Base-by-base conservation (phyloP, 2,113 vertebrate genomes). In the Apodemus sylvaticus region DNA sequence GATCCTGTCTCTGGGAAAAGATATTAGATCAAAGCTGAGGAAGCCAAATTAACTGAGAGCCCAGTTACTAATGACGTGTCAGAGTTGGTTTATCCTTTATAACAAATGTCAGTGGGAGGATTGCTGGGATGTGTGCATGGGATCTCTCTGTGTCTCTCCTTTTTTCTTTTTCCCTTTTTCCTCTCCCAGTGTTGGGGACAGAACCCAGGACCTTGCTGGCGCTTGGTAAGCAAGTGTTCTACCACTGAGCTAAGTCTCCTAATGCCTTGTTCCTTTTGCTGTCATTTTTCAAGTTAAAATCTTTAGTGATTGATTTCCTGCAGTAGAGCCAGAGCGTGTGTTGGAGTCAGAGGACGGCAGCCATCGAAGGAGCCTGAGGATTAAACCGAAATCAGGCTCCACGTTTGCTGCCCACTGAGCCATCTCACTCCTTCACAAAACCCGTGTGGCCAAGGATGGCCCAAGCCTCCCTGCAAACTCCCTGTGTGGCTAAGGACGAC, bases 101-200 rank as follows among this genome's bases (percentile, higher is more conserved):
- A 76, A 73, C 20, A 53, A 71, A 73, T 2, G 24, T 91, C 53
- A 70, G 42, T 22, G 42, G 26, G 45, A 12, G 85, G 45, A 39
- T 22, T 5, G 26, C 4, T 0, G 16, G 22, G n/a, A 24, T 6
- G 2, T 48, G 16, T 60, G 55, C 4, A 3, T 31, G 60, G 0
- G 26, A 20, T 31, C 60, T 45, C 39, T 62, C 55, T 10, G 9
- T 1, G 5, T 29, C 29, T 20, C 39, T 19, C 3, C 29, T 2
- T 62, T 29, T 42, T 81, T 34, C 0, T 1, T 16, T 58, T 24
- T 24, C 2, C 36, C 34, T 81, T n/a, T 53, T 39, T 58, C 13
- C 24, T 83, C n/a, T 60, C 79, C 81, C 79, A 29, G 5, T 16
- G 55, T 60, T 42, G 79, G n/a, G 55, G n/a, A 81, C 10, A 8